Evolutionary conservation across 2,113 vertebrate genomes (phyloP).

Genomic region (Elaphurus davidianus): DNA sequence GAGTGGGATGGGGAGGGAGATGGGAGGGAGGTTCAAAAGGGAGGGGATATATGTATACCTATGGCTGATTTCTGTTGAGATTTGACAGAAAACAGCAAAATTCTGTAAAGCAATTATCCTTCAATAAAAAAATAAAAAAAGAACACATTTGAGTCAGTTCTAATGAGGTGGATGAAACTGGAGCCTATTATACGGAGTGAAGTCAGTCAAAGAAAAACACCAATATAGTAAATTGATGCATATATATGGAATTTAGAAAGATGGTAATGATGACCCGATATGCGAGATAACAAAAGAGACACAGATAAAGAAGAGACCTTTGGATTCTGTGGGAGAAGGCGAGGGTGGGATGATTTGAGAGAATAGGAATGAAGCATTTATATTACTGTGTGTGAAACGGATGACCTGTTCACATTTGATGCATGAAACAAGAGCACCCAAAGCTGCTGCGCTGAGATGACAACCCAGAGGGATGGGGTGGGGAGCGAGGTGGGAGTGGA

Average conservation of each 20-base stretch:
- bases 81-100: not conserved
- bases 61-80: not conserved
- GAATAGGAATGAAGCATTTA: not conserved
- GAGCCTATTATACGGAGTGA: not conserved
- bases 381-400: not conserved
- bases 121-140: not conserved
- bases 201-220: not conserved
- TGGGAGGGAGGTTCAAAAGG: not conserved
- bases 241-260: not conserved
- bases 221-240: not conserved
- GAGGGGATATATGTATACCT: not conserved
- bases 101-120: not conserved
- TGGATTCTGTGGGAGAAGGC: not conserved
- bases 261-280: not conserved
- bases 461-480: rapidly evolving
- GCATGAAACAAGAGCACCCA: not conserved
- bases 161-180: not conserved
- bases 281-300: not conserved
- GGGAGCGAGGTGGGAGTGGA: not conserved
- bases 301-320: not conserved
- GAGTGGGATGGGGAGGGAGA: not conserved
- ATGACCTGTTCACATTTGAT: not conserved
- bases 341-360: not conserved
- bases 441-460: rapidly evolving
- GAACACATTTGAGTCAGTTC: not conserved